Evolutionary conservation across 2,888 invertebrate genomes (phyloP), one percentile per base, ranked within the genome.

Genomic region (Galeopsomyia nigrocyanea): DNA sequence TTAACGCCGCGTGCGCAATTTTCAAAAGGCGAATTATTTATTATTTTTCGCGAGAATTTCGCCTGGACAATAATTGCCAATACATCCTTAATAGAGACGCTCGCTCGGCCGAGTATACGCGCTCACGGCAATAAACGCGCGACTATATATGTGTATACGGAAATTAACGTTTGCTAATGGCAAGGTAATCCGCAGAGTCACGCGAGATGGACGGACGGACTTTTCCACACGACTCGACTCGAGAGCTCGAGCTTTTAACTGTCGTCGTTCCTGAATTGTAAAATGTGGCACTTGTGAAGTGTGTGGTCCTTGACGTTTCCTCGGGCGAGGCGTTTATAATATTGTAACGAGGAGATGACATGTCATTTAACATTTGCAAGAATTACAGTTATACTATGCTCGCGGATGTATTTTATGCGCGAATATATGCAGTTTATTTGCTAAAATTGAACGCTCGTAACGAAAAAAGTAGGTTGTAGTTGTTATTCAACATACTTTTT

Each of bases 41-140:
- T 39, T 31, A 39, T 1, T 39, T 17, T 13, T 64, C 19, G 16
- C 21, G 26, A 21, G 16, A 16, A 31, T 63, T 58, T n/a, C 26
- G 17, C 14, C 13, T 5, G 14, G 21, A 50, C 9, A 21, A 19
- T 22, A 17, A 39, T 31, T 10, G 31, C 7, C 14, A 61, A 53
- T 19, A 26, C 16, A 22, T 58, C 53, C 51, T 79, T 80, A 79
- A 80, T 79, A 79, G 80, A 81, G 80, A 81, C 74, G 75, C 75
- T 74, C 72, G 22, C 46, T 22, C 31, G 31, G 16, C 31, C 26
- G 50, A 57, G 56, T n/a, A 10, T 9, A 2, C 17, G 21, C 39
- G 26, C 46, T 22, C 31, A 39, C 39, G 60, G 17, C 22, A 31
- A 51, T 64, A 60, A 68, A 63, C 47, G 69, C 75, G 65, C 67